These are phyloP conservation scores for Lasioglossum lativentre DNA, from an alignment of 2,888 invertebrate species.

Conservation along the genomic window DNA sequence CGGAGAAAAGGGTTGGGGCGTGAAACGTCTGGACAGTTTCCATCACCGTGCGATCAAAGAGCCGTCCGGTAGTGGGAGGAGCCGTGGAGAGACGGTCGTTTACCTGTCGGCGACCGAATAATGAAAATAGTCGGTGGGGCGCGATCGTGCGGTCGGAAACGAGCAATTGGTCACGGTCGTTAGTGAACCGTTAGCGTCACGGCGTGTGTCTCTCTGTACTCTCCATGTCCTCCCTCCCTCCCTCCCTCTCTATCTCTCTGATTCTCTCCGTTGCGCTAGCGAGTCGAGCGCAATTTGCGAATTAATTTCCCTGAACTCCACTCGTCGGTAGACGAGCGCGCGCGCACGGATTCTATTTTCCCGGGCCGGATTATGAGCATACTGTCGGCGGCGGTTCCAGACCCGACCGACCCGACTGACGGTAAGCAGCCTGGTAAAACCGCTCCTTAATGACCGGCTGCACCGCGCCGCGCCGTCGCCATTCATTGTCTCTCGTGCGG, in stretches of 20 bases:
- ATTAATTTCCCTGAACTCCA: slow-evolving; percentile 70
- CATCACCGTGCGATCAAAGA: background rate
- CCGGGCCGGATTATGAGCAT: slow-evolving; percentile 42
- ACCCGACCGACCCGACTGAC: background rate
- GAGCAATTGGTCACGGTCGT: slow-evolving; percentile 78
- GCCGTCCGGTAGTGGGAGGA: background rate
- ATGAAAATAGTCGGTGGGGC: slow-evolving; percentile 62
- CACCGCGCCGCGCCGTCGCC: background rate
- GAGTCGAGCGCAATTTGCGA: slow-evolving; percentile 63
- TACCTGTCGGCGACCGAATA: slow-evolving; percentile 48
- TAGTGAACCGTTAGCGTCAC: slow-evolving; percentile 71
- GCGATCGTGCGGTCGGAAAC: slow-evolving; percentile 73
- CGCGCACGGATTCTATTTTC: slow-evolving; percentile 67
- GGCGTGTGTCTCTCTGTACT: slow-evolving; percentile 38
- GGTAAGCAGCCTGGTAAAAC: slow-evolving; percentile 35
- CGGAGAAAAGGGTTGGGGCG: background rate
- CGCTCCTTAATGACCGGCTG: slow-evolving; percentile 48
- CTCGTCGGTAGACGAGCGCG: slow-evolving; percentile 5
- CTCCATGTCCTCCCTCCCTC: background rate
- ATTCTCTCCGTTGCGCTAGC: background rate
- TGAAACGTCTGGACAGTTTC: background rate
- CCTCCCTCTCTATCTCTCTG: too few relatives aligned
- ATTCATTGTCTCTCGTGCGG: background rate
- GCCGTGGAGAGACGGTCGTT: slow-evolving; percentile 4
- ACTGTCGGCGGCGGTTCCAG: background rate